These are phyloP conservation scores for Labeo catla DNA, from an alignment of 2,113 vertebrate species.

Conservation along the genomic window DNA sequence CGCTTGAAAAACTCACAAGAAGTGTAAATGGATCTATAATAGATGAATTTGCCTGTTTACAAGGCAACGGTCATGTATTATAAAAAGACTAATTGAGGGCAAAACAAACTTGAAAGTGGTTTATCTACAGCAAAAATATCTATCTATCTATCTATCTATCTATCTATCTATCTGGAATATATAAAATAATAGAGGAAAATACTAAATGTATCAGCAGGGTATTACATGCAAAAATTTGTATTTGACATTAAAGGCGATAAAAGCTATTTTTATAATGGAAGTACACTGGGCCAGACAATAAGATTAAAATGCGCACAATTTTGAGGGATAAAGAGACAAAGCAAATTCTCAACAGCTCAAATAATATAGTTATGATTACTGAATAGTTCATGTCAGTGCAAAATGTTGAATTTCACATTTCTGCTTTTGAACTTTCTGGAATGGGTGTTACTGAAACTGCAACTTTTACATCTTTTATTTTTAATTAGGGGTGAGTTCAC, in stretches of 20 bases:
- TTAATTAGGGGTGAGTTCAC: not conserved
- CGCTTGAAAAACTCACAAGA: constrained; percentile 19
- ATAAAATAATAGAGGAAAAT: not conserved
- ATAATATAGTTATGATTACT: not conserved
- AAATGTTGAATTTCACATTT: not conserved
- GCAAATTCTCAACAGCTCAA: not conserved
- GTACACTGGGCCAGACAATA: too few relatives aligned
- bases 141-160: not conserved
- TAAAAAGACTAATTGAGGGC: constrained; percentile 29
- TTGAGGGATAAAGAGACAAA: not conserved
- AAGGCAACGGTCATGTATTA: constrained; percentile 38
- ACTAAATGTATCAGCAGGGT: not conserved
- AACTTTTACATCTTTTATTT: not conserved
- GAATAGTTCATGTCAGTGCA: not conserved
- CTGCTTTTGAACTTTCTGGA: not conserved
- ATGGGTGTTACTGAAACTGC: not conserved
- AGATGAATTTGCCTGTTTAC: constrained; percentile 42
- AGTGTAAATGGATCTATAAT: constrained; percentile 36
- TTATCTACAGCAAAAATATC: not conserved
- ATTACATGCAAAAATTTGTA: not conserved
- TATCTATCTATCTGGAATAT: not conserved
- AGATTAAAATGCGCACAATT: too few relatives aligned
- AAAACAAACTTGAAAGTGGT: constrained; percentile 36
- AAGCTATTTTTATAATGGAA: not conserved
- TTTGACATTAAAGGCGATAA: not conserved